These are phyloP conservation scores for Adineta ricciae DNA, from an alignment of 2,888 invertebrate species.

Conservation along the genomic window DNA sequence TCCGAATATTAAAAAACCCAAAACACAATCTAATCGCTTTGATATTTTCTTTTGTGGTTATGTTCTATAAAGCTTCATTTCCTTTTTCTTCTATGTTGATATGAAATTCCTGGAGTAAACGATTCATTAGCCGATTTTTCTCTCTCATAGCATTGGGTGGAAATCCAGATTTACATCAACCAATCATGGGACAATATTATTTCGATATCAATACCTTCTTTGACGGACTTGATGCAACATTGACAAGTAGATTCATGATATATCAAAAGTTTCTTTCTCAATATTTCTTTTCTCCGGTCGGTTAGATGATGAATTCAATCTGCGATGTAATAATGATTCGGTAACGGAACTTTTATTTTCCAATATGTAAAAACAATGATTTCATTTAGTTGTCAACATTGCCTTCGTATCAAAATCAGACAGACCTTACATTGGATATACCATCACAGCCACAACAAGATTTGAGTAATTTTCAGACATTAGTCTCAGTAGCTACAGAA, in stretches of 20 bases:
- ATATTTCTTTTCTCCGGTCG: not conserved
- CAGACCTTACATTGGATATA: not conserved
- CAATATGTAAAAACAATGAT: not conserved
- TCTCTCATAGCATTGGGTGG: slow-evolving; percentile 60
- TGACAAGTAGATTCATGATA: slow-evolving; percentile 37
- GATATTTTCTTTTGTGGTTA: not conserved
- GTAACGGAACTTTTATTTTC: not conserved
- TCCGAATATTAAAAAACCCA: not conserved
- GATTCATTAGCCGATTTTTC: not conserved
- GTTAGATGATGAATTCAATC: not conserved
- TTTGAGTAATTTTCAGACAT: slow-evolving; percentile 32
- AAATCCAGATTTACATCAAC: slow-evolving; percentile 93
- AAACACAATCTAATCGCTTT: not conserved
- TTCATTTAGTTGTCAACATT: not conserved
- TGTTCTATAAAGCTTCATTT: too few species aligned
- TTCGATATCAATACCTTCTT: slow-evolving; percentile 58
- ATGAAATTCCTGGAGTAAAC: not conserved
- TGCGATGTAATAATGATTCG: not conserved
- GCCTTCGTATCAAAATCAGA: not conserved
- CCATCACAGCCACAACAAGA: not conserved
- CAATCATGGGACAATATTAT: slow-evolving; percentile 71
- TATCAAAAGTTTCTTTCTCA: not conserved
- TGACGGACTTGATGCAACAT: slow-evolving; percentile 64
- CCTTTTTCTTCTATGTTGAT: not conserved
- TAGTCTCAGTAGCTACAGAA: slow-evolving; percentile 29